Percentiles rank a stretch among this genome's conserved stretches.
These are phyloP conservation scores for Chrysina gloriosa DNA, from an alignment of 2,888 invertebrate genomes.

Conservation along the genomic window DNA sequence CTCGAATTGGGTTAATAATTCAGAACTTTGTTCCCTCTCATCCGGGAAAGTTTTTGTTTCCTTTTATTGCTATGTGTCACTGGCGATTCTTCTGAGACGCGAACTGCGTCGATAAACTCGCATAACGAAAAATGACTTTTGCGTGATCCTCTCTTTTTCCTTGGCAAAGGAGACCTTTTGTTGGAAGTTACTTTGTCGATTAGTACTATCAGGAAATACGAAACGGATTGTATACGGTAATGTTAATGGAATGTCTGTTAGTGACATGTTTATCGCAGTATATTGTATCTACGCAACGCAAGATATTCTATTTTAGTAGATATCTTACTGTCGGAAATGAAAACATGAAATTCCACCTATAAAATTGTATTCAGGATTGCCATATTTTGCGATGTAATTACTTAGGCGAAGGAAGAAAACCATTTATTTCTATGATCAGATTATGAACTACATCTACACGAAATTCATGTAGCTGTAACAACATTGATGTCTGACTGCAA, in stretches of 20 bases:
- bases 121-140: constrained; percentile 29
- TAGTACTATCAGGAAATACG: constrained; percentile 13
- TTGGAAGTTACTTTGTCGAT: constrained; percentile 7
- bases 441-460: no score
- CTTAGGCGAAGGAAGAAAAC: no score
- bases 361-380: no score
- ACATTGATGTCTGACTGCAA: neutral
- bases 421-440: no score
- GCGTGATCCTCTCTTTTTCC: constrained; percentile 7
- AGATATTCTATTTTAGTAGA: no score
- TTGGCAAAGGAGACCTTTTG: neutral
- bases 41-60: constrained; percentile 24
- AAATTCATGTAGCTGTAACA: no score
- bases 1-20: constrained; percentile 40
- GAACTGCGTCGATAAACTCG: constrained; percentile 16
- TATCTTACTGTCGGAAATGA: no score
- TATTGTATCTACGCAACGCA: no score
- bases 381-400: no score
- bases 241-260: neutral
- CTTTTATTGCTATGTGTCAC: constrained; percentile 34
- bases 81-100: constrained; percentile 30
- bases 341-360: no score
- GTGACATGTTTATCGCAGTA: neutral
- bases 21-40: constrained; percentile 37
- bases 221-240: neutral